Evolutionary conservation across 1,140 invertebrate genomes (phyloP).

Genomic region (Phenacoccus solenopsis): DNA sequence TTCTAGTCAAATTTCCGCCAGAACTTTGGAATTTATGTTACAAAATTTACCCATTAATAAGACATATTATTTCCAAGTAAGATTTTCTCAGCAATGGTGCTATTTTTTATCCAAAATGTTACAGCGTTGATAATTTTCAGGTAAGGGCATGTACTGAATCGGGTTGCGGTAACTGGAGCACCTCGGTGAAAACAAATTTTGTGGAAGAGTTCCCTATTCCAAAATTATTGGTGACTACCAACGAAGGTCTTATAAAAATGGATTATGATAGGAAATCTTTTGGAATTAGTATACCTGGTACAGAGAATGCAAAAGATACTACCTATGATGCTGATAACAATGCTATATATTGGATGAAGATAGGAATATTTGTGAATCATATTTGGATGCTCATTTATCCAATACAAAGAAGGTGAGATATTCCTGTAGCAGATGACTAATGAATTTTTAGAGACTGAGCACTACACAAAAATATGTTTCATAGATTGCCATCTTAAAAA

Average conservation of each 20-base stretch:
- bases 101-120: conserved; percentile 13
- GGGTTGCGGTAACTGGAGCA: conserved; percentile 53
- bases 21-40: conserved; percentile 41
- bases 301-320: conserved; percentile 21
- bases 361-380: background rate
- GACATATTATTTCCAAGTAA: conserved; percentile 61
- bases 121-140: conserved; percentile 33
- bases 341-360: background rate
- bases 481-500: background rate
- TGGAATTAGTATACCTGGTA: conserved; percentile 32
- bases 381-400: background rate
- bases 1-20: conserved; percentile 24
- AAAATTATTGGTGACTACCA: conserved; percentile 55
- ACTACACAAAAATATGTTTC: background rate
- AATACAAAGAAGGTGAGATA: background rate
- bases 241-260: conserved; percentile 52
- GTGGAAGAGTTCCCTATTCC: conserved; percentile 59
- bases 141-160: conserved; percentile 64
- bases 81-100: background rate
- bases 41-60: conserved; percentile 43
- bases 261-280: conserved; percentile 53
- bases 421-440: background rate
- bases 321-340: background rate
- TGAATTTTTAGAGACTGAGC: background rate
- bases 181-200: conserved; percentile 45